phyloP scores from a whole-genome alignment of 1,140 invertebrate species.

The Lerema accius region DNA sequence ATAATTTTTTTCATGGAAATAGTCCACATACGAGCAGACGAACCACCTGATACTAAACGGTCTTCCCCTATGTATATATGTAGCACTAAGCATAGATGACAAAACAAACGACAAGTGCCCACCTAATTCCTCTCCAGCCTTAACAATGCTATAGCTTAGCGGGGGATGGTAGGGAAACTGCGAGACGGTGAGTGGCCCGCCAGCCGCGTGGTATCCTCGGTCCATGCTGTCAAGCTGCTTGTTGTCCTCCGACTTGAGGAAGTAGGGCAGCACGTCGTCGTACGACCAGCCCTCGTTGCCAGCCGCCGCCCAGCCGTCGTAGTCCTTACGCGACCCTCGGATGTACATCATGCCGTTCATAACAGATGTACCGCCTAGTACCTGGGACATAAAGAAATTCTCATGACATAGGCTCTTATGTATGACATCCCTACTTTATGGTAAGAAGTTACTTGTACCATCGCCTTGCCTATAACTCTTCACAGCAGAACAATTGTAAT shows the following conservation, averaged over 20 bases:
- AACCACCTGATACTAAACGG: too few species aligned
- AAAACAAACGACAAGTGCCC: too few species aligned
- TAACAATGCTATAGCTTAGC: constrained; percentile 91
- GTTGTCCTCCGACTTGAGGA: constrained; percentile 94
- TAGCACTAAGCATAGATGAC: too few species aligned
- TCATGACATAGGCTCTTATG: too few species aligned
- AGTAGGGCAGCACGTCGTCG: constrained; percentile 93
- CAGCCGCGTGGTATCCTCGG: constrained; percentile 89
- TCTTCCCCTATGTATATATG: too few species aligned
- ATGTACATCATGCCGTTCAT: constrained; percentile 99
- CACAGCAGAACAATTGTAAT: background rate
- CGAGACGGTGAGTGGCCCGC: constrained; percentile 90
- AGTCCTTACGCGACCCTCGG: constrained; percentile 94
- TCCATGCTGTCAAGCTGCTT: constrained; percentile 86
- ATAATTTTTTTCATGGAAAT: too few species aligned
- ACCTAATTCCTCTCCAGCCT: constrained; percentile 92
- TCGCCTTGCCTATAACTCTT: too few species aligned
- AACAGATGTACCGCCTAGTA: constrained; percentile 95
- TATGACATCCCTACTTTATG: too few species aligned
- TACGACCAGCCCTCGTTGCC: constrained; percentile 96
- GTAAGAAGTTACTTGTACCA: too few species aligned
- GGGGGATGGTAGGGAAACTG: constrained; percentile 94
- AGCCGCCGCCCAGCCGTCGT: constrained; percentile 93
- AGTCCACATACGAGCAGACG: too few species aligned
- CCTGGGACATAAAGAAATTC: too few species aligned